Base-by-base conservation (phyloP, 2,888 invertebrate genomes). In the Chrysolina haemoptera region DNA sequence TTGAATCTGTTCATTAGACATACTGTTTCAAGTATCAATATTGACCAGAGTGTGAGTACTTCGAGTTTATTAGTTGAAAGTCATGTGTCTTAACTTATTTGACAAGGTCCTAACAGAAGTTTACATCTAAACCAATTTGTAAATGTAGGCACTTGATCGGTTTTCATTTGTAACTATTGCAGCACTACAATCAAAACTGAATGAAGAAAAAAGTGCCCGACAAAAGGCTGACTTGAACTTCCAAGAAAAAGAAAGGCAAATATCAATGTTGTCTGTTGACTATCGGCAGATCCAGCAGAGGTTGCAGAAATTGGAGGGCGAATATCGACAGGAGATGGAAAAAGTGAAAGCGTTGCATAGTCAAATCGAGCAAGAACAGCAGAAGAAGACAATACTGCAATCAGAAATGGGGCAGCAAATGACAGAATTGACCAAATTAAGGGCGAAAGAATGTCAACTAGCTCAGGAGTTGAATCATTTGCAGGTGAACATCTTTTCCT, bases 221-320 rank as follows among this genome's bases (percentile, higher is more conserved):
- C 96, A 96, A 86, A 94, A 95, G 81, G 94, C 96, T 0, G 98
- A 98, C 86, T 90, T 95, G 63, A 92, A 93, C 75, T 94, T 94
- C 16, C 96, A 98, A 88, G 97, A 98, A 87, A 95, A 96, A 84
- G 98, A 98, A 86, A 91, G 98, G 0, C 96, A 97, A 88, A 95
- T 97, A 86, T 97, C 96, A 12, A 98, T 98, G 95, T 90, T 98
- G 43, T 95, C 95, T 20, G 97, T 98, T 1, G 98, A 98, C 88
- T 95, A 97, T 87, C 91, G 96, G n/a, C 98, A 98, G 89, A 94
- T 97, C 84, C 96, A 96, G 85, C 95, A 97, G 85, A 92, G 96
- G 73, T 88, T 98, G 77, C 95, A 96, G 85, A 96, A 96, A 85
- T 89, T 97, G 10, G 97, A 98, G 88, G 95, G 95, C n/a, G 97